Percentiles rank a stretch among this genome's conserved stretches.
Evolutionary conservation across 92 coral and sea anemone genomes (phyloP).

Genomic region (Phenganax subtilis): DNA sequence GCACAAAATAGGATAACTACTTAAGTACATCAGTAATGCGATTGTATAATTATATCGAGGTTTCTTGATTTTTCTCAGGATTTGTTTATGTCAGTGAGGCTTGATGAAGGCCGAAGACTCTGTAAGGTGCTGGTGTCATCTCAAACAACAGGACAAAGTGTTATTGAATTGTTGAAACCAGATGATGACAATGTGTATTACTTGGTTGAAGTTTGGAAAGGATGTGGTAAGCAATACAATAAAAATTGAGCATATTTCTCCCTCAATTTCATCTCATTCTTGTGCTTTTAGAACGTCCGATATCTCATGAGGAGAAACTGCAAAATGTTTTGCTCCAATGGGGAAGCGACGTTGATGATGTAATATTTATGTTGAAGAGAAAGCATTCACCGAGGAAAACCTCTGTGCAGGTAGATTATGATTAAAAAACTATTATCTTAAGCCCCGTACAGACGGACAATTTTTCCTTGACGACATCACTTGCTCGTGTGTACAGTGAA

Average conservation of each 20-base stretch:
- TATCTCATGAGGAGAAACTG: conserved; percentile 75
- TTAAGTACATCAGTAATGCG: neutral
- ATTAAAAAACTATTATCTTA: neutral
- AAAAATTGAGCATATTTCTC: neutral
- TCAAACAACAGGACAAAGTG: conserved; percentile 33
- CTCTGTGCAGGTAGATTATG: conserved; percentile 11
- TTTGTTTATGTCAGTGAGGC: conserved; percentile 33
- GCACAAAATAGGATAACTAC: neutral
- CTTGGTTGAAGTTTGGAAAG: conserved; percentile 95
- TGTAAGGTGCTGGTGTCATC: conserved; percentile 31
- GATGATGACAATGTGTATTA: conserved; percentile 61
- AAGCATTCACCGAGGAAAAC: neutral
- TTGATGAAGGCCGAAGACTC: conserved; percentile 15
- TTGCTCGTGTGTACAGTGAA: no score
- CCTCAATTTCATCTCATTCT: neutral
- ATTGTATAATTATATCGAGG: neutral
- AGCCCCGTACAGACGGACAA: no score
- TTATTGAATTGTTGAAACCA: conserved; percentile 33
- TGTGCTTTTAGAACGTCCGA: conserved; percentile 70
- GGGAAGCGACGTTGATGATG: conserved; percentile 89
- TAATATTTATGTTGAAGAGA: conserved; percentile 49
- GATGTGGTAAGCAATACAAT: conserved; percentile 70
- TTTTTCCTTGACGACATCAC: no score
- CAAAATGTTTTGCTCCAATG: conserved; percentile 75
- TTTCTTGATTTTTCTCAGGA: conserved; percentile 1